Base-by-base conservation (phyloP, 35 echinoderm and acorn worm genomes). In the Diadema setosum region DNA sequence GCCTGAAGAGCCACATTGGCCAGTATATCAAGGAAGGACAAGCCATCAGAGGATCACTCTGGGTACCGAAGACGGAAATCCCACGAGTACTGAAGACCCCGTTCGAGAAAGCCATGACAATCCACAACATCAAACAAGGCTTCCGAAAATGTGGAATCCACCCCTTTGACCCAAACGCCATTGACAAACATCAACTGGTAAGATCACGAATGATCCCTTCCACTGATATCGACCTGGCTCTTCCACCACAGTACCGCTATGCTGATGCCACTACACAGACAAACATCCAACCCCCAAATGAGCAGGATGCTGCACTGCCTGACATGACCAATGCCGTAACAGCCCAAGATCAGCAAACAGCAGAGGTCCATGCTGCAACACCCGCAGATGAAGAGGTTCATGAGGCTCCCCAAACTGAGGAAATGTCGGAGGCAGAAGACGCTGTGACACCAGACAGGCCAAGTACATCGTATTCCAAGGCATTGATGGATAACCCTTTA, bases 161-260 rank as follows among this genome's bases (percentile, higher is more conserved):
- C 40, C 85, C 67, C 1, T 80, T 87, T 31, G 31, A 87, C 18
- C 85, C 85, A 4, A 87, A 87, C 55, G 85, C 85, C 4, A 78
- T 87, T 3, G 69, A 87, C 29, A 87, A 87, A 18, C 34, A 56
- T 5, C 34, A 45, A 27, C 65, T 80, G 16, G 69, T 87, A 46
- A 2, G 1, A 20, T 30, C 20, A 12, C 42, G 67, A 4, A 37
- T 88, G 20, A 88, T 88, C 16, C 52, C 86, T 18, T 31, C 70
- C n/a, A 29, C 42, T 6, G 46, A 39, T 50, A 55, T 49, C 15
- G 42, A 73, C 33, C 3, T 87, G n/a, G 40, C 39, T n/a, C 20
- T 67, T 24, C 85, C 65, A 74, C 42, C 37, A 16, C 16, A 17
- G 42, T 42, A 87, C 23, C 4, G 58, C 4, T 61, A 18, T 61